Base-by-base conservation (phyloP, 2,888 invertebrate genomes). In the Brenthis daphne region DNA sequence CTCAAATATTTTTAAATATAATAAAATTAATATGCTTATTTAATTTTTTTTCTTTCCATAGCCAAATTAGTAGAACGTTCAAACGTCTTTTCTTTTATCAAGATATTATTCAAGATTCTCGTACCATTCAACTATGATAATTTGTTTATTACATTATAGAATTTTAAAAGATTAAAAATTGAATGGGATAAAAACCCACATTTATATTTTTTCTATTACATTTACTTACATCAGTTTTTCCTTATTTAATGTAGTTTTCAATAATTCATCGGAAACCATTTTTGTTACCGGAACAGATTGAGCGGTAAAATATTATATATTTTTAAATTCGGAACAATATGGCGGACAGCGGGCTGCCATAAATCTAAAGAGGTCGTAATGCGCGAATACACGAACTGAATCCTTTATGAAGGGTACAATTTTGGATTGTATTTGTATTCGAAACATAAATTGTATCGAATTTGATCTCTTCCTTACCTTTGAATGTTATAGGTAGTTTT, bases 311-410 rank as follows among this genome's bases (percentile, higher is more conserved):
- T 16, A 53, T 37, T 88, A 87, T 85, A 88, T 87, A 88, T 87
- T 90, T 90, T 90, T 89, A 89, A 90, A 91, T 89, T 90, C 89
- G 86, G 87, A 86, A 88, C 90, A 91, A 88, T 88, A 90, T 88
- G 88, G 89, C 85, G 83, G 90, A 88, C 89, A 87, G 86, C 82
- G 87, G 90, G 84, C 84, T 84, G 84, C 85, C 78, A 89, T 91
- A 91, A 92, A 92, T 92, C 90, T 89, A 83, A 85, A 90, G 87
- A 89, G 87, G 83, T 77, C 84, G 88, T 90, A 90, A 90, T 88
- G 82, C 85, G 87, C 82, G 86, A 86, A 88, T 84, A 85, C 89
- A 85, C 84, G 86, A 79, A 77, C 80, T 84, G 90, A 90, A 91
- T 92, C 86, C 85, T 86, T 87, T 88, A 91, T 88, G 86, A 90